Evolutionary conservation across 2,888 invertebrate species (phyloP), one percentile per base, ranked within the genome.

Genomic region (Acanthosepion pharaonis): DNA sequence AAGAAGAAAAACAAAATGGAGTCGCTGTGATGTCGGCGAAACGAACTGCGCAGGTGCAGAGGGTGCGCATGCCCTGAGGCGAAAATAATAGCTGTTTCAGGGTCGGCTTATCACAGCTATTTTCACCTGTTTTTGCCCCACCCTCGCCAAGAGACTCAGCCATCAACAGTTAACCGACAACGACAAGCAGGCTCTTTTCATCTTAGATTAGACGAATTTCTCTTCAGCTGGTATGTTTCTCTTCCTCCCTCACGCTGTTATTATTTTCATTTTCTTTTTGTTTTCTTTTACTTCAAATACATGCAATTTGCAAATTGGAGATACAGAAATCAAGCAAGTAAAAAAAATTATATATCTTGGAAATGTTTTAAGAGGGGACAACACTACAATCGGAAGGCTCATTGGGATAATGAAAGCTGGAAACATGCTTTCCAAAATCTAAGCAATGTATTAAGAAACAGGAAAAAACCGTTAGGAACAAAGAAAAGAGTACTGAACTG

Each of bases 91-190:
- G 28, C 28, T 78, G 78, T 78, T 78, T 78, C 78, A 78, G 78
- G 78, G 78, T 78, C 78, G 78, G 78, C 78, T 78, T 78, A 78
- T 78, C 78, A 78, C 78, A 78, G n/a, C 78, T 78, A 78, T 78
- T 78, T 78, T 78, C 78, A 78, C 78, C 78, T 78, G 78, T 78
- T 78, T n/a, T n/a, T 78, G 78, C 78, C 78, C 78, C 78, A 78
- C 78, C 78, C 78, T 78, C 78, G n/a, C 78, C 78, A 6, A n/a
- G 11, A 15, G 78, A 78, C n/a, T 15, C 78, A 78, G n/a, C 78
- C 78, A 28, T 78, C 78, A 78, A 11, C 78, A 78, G 28, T 78
- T 78, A 78, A 78, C 78, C 78, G n/a, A 78, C 78, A 78, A n/a
- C 78, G 78, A 78, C 78, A 78, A 78, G 78, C n/a, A 78, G n/a